Conservation (phyloP, 2,888 invertebrate species). For the Beris chalybata region DNA sequence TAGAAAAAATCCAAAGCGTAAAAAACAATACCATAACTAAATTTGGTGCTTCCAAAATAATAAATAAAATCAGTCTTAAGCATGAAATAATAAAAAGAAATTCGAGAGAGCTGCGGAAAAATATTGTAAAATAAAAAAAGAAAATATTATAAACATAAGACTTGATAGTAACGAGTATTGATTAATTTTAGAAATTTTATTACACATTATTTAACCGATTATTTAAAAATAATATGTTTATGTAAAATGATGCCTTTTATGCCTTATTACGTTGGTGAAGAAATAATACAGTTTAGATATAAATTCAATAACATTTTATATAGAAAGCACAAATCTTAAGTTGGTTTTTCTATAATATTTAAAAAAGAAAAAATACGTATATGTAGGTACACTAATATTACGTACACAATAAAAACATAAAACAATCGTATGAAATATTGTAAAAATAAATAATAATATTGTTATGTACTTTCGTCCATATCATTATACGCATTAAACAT, state of each 20-base stretch:
- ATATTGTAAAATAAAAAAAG: not conserved
- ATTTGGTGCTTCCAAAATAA: slow-evolving; percentile 22
- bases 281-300: slow-evolving; percentile 19
- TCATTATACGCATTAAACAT: slow-evolving; percentile 11
- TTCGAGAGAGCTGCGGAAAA: not conserved
- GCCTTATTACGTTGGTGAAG: slow-evolving; percentile 36
- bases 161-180: slow-evolving; percentile 3
- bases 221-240: slow-evolving; percentile 11
- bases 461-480: slow-evolving; percentile 17
- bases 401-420: slow-evolving; percentile 5
- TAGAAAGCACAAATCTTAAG: not conserved
- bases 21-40: not conserved
- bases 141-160: not conserved
- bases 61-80: slow-evolving; percentile 9
- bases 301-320: slow-evolving; percentile 15
- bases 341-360: not conserved
- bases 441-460: not conserved
- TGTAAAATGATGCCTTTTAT: slow-evolving; percentile 36
- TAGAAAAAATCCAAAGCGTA: slow-evolving; percentile 3
- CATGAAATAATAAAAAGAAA: slow-evolving; percentile 16
- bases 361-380: not conserved
- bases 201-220: not conserved
- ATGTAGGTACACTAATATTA: not conserved
- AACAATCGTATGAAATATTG: slow-evolving; percentile 4
- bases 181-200: slow-evolving; percentile 8